Evolutionary conservation across 1,140 invertebrate species (phyloP).

Genomic region (Papilio machaon): DNA sequence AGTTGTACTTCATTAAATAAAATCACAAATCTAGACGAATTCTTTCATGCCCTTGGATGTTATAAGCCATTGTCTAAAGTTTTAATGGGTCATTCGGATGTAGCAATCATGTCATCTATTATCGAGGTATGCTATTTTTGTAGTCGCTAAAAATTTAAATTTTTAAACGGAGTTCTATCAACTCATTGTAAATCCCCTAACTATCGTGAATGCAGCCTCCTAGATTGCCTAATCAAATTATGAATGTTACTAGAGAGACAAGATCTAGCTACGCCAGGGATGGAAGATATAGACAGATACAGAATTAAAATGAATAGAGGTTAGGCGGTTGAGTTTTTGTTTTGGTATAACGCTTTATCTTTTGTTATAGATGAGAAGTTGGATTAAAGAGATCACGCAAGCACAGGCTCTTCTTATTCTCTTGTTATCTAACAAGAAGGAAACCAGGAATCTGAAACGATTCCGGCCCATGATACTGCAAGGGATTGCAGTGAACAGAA

Average conservation of each 20-base stretch:
- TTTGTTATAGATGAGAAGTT: slow-evolving; percentile 66
- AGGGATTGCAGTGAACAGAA: slow-evolving; percentile 72
- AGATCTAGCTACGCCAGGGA: background rate
- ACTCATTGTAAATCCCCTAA: background rate
- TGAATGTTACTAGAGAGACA: background rate
- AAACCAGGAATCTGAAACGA: slow-evolving; percentile 62
- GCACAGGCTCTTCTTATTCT: slow-evolving; percentile 67
- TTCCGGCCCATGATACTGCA: slow-evolving; percentile 66
- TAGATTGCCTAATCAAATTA: background rate
- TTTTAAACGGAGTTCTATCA: background rate
- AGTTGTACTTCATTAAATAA: slow-evolving; percentile 55
- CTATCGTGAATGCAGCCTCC: background rate
- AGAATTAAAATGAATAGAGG: too few species aligned
- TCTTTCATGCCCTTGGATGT: slow-evolving; percentile 62
- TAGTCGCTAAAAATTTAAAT: background rate
- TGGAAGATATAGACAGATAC: background rate
- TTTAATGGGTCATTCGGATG: slow-evolving; percentile 47
- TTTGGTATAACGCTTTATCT: slow-evolving; percentile 7
- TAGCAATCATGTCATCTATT: slow-evolving; percentile 51
- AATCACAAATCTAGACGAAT: slow-evolving; percentile 66
- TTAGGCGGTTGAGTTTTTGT: too few species aligned
- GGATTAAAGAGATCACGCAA: slow-evolving; percentile 64
- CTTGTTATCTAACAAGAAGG: slow-evolving; percentile 70
- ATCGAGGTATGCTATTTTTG: slow-evolving; percentile 43
- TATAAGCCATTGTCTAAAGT: slow-evolving; percentile 44